Evolutionary conservation across 2,113 vertebrate species (phyloP), one percentile per base, ranked within the genome.

Genomic region (Gallinago paraguaiae): DNA sequence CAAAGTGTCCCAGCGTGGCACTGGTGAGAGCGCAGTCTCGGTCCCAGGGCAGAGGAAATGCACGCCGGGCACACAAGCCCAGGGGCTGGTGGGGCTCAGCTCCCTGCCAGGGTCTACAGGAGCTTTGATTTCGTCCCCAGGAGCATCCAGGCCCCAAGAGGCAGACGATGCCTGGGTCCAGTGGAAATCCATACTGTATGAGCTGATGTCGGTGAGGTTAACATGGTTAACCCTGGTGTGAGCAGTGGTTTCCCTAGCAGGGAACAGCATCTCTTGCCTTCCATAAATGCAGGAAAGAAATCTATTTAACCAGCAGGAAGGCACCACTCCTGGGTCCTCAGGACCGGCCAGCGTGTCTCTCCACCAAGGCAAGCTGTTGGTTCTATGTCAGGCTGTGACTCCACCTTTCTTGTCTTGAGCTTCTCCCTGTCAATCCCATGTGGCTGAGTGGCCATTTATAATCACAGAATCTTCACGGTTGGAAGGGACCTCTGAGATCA

Each of bases 381-480:
- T 48, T 61, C n/a, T 43, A 0, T 25, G 31, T 14, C 45, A 43
- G n/a, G 24, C 64, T 12, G 25, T 60, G 59, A 35, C 25, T 41
- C 39, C 22, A 17, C n/a, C 12, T 31, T 41, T n/a, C 45, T 53
- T 53, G 51, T 15, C 41, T 60, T 41, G 51, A 1, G 0, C 25
- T 46, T 35, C 9, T 69, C 13, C 53, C 51, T 13, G 15, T 54
- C 5, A 0, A 10, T 3, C 8, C 30, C 4, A 0, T 17, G 37
- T 5, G 46, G 16, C 51, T 23, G 35, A 60, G 14, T 11, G 64
- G 59, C n/a, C 53, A 22, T 68, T 74, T 74, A 46, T 39, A 28
- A 46, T 46, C 45, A 46, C 45, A 46, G 18, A 46, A 19, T 46
- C 45, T 46, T 46, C 45, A 46, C 19, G 45, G 45, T 46, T 19